Percentiles rank a stretch among this genome's conserved stretches.
These are phyloP conservation scores for Limanda limanda DNA, from an alignment of 2,113 vertebrate genomes.

Conservation along the genomic window DNA sequence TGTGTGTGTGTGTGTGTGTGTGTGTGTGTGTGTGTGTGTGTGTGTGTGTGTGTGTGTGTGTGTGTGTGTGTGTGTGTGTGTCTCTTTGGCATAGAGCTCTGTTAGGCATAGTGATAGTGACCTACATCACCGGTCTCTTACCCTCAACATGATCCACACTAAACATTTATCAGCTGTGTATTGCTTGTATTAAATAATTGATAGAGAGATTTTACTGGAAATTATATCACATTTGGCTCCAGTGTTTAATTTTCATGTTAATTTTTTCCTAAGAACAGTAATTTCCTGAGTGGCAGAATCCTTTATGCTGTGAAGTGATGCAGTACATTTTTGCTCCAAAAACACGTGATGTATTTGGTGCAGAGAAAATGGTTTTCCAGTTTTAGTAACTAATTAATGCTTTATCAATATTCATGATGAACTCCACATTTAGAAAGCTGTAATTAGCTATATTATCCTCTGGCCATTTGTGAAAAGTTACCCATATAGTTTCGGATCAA, in stretches of 20 bases:
- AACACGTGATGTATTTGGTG: conserved; percentile 75
- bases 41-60: too few relatives aligned
- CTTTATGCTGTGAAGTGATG: conserved; percentile 33
- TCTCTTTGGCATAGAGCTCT: too few relatives aligned
- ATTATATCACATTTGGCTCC: background rate
- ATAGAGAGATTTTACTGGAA: conserved; percentile 23
- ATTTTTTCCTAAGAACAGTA: too few relatives aligned
- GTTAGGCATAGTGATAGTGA: too few relatives aligned
- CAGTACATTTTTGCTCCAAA: conserved; percentile 64
- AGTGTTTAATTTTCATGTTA: background rate
- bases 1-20: too few relatives aligned
- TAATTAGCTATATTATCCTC: conserved; percentile 79
- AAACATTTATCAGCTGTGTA: conserved; percentile 31
- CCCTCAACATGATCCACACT: conserved; percentile 34
- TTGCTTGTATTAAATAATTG: conserved; percentile 35
- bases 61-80: too few relatives aligned
- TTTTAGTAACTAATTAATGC: conserved; percentile 86
- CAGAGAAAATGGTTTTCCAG: conserved; percentile 80
- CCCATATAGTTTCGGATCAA: conserved; percentile 61
- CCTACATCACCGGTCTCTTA: conserved; percentile 2
- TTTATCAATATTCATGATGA: conserved; percentile 85
- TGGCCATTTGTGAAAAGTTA: conserved; percentile 72
- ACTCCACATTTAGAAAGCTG: conserved; percentile 79
- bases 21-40: too few relatives aligned
- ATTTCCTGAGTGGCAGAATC: conserved; percentile 12